Percentiles rank a stretch among this genome's conserved stretches.
phyloP scores from a whole-genome alignment of 2,888 invertebrate species.

The Coelogynopora nodosa region DNA sequence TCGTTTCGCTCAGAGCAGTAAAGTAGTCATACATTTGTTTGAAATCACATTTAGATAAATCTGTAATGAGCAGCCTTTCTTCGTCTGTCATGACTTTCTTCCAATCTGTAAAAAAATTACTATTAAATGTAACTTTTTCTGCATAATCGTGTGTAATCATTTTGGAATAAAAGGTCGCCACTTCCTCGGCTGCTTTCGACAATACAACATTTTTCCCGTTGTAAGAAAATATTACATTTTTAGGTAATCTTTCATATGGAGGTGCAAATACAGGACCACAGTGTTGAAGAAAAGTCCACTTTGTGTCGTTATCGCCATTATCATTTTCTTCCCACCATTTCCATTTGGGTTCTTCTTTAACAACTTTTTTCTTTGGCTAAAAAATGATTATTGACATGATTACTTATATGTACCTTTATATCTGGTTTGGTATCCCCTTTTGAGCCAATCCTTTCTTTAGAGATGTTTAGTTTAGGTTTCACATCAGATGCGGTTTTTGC shows the following conservation, averaged over 20 bases:
- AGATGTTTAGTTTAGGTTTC: no score
- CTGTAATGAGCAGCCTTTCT: conserved; percentile 79
- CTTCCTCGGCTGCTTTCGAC: conserved; percentile 79
- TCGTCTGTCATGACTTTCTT: conserved; percentile 77
- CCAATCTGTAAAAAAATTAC: conserved; percentile 95
- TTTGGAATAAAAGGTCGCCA: conserved; percentile 90
- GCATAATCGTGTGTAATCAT: conserved; percentile 99
- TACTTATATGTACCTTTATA: no score
- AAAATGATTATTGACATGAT: no score
- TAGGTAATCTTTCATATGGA: conserved; percentile 81
- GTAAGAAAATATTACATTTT: conserved; percentile 82
- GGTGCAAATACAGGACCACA: conserved; percentile 97
- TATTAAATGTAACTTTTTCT: conserved; percentile 87
- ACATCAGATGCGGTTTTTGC: no score
- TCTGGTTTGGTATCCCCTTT: no score
- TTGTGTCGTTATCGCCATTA: conserved; percentile 85
- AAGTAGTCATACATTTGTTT: conserved; percentile 69
- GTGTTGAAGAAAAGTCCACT: conserved; percentile 91
- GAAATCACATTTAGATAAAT: conserved; percentile 90
- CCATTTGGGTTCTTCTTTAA: no score
- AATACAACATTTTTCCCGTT: conserved; percentile 74
- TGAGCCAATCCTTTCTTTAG: no score
- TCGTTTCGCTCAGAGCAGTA: conserved; percentile 70
- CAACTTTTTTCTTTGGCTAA: no score
- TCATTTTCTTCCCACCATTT: conserved; percentile 92